These are phyloP conservation scores for Oceanodroma tethys DNA, from an alignment of 2,113 vertebrate species.

Conservation along the genomic window DNA sequence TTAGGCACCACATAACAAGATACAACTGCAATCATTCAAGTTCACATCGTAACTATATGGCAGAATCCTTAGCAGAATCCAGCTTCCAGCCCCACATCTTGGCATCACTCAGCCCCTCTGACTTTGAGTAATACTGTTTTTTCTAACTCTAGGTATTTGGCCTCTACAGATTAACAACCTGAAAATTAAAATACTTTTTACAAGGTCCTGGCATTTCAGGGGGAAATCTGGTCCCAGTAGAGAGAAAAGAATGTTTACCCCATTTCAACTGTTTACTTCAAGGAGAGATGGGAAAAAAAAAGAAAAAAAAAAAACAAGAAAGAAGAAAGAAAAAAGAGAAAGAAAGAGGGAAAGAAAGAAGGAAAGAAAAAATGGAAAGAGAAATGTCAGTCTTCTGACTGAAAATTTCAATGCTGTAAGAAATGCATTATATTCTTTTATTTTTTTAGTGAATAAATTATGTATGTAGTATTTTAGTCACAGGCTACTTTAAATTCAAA, in stretches of 20 bases:
- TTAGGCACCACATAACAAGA: background rate
- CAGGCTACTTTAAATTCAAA: background rate
- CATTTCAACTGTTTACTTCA: background rate
- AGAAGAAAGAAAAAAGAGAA: background rate
- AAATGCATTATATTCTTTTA: background rate
- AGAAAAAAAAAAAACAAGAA: background rate
- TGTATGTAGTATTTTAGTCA: background rate
- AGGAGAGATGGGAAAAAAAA: background rate
- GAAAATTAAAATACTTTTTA: conserved; percentile 19
- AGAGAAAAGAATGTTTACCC: background rate
- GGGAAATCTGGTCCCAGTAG: background rate
- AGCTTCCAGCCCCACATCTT: background rate
- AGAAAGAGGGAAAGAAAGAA: no score
- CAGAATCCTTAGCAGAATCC: background rate
- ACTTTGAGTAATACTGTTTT: background rate
- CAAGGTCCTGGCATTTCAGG: background rate
- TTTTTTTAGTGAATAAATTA: background rate
- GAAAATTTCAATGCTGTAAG: background rate
- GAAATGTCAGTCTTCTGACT: background rate
- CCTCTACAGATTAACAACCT: background rate
- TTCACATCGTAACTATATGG: background rate
- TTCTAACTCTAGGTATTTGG: background rate
- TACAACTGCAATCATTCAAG: background rate
- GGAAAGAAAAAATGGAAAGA: background rate
- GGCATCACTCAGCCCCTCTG: background rate